Percentiles rank a stretch among this genome's conserved stretches.
phyloP scores from a whole-genome alignment of 2,797 vertebrate species.

The Alca torda region DNA sequence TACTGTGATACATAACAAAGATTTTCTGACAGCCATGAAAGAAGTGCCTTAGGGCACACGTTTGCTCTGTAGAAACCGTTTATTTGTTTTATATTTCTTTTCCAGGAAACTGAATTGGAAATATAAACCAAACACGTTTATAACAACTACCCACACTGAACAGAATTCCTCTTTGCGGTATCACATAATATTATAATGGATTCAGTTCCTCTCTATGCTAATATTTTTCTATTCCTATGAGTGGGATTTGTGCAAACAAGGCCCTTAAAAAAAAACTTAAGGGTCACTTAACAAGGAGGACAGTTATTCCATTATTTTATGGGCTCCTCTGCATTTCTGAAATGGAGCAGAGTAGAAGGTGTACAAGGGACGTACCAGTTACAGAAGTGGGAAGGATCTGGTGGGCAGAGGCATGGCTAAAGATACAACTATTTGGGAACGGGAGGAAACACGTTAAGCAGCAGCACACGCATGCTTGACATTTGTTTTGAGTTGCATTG shows the following conservation, averaged over 20 bases:
- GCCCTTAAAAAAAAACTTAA: background rate
- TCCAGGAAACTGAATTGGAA: background rate
- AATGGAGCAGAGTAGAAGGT: background rate
- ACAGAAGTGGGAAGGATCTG: background rate
- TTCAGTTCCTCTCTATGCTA: background rate
- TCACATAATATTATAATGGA: background rate
- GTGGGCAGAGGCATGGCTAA: background rate
- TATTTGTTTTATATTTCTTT: background rate
- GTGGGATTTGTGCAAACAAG: background rate
- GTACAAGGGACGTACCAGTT: background rate
- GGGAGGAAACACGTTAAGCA: background rate
- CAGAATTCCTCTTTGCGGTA: background rate
- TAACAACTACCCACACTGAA: background rate
- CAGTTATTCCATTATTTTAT: background rate
- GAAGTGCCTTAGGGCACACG: background rate
- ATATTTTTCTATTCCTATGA: background rate
- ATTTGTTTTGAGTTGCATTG: fast-evolving
- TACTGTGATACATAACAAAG: background rate
- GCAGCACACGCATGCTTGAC: background rate
- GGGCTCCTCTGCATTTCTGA: background rate
- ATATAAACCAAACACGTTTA: background rate
- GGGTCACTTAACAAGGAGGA: background rate
- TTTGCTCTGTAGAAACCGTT: background rate
- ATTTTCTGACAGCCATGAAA: background rate
- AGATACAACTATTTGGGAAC: background rate